Conservation (phyloP, 2,113 vertebrate species). For the Bubo blakistoni region DNA sequence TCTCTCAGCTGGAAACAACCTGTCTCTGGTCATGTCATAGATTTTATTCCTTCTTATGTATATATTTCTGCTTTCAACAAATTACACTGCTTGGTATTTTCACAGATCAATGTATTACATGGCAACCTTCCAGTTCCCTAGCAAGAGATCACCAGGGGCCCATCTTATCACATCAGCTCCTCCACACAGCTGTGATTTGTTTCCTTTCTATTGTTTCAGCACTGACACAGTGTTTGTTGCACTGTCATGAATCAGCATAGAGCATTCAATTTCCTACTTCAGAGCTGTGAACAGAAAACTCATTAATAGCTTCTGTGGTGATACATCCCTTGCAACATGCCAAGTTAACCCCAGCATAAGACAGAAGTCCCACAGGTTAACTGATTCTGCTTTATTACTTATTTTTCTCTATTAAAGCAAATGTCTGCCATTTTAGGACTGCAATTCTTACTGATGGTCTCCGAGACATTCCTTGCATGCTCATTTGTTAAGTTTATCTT, state of each 20-base stretch:
- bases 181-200: slow-evolving; percentile 22
- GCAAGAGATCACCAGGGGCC: not conserved
- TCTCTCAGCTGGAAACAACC: not conserved
- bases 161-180: slow-evolving; percentile 15
- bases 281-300: not conserved
- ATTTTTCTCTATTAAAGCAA: not conserved
- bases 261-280: not conserved
- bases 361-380: not conserved
- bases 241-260: not conserved
- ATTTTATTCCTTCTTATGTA: not conserved
- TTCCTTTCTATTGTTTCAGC: not conserved
- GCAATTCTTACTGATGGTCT: not conserved
- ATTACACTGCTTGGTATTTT: not conserved
- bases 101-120: not conserved
- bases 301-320: not conserved
- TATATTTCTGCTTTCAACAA: not conserved
- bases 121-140: not conserved
- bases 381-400: not conserved
- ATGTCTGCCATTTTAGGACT: not conserved
- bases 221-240: not conserved
- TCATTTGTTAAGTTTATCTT: not conserved
- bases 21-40: not conserved
- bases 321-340: not conserved
- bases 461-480: not conserved
- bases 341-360: not conserved